A percentile compares a stretch with the other conserved stretches of the same genome.
Evolutionary conservation across 2,113 vertebrate species (phyloP).

Genomic region (Cephalophus harveyi): DNA sequence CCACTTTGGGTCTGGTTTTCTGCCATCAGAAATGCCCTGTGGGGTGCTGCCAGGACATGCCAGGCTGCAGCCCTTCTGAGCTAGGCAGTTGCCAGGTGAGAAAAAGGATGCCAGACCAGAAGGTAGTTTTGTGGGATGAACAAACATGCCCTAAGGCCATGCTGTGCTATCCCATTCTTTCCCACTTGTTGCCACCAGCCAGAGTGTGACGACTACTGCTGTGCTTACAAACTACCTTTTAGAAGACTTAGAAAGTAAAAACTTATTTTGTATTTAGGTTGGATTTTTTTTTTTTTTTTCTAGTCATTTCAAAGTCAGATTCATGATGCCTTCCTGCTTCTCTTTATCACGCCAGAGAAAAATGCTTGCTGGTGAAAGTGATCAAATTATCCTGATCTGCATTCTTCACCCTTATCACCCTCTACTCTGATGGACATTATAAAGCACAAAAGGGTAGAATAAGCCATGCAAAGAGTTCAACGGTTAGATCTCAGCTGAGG

Average conservation of each 20-base stretch:
- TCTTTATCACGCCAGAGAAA: conserved; percentile 3
- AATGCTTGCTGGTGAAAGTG: neutral
- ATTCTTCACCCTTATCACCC: neutral
- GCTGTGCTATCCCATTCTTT: neutral
- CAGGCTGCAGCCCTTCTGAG: neutral
- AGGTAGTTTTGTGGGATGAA: conserved; percentile 49
- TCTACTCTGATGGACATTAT: neutral
- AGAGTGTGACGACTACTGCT: conserved; percentile 17
- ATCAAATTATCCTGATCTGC: neutral
- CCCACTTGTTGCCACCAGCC: conserved; percentile 5
- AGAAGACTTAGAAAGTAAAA: conserved; percentile 24
- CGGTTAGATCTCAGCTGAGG: neutral
- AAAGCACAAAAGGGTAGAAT: neutral
- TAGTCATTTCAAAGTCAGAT: neutral
- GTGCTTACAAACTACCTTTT: conserved; percentile 31
- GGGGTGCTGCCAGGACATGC: neutral
- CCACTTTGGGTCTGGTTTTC: neutral
- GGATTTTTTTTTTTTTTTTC: neutral
- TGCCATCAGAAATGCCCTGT: neutral
- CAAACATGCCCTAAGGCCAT: neutral
- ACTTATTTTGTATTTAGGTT: conserved; percentile 28
- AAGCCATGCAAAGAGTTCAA: neutral
- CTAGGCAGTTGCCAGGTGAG: conserved; percentile 30
- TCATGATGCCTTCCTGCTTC: neutral
- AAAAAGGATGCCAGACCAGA: conserved; percentile 44